Evolutionary conservation across 1,140 invertebrate species (phyloP).

Genomic region (Brachionus paranguensis): DNA sequence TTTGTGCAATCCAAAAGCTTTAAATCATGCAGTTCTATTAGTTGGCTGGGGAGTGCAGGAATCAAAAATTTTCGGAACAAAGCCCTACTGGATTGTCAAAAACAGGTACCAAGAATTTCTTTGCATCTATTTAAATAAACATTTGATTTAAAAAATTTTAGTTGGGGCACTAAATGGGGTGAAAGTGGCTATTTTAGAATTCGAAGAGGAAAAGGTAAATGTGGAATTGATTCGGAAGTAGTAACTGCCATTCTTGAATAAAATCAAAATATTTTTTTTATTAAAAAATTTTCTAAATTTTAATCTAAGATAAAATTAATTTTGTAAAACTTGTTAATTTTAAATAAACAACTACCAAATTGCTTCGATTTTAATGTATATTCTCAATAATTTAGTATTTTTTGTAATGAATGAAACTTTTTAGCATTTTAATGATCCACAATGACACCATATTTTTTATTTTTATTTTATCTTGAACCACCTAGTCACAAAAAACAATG

Average conservation of each 20-base stretch:
- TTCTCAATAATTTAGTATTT: no score
- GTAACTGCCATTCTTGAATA: slow-evolving; percentile 46
- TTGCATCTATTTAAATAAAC: neutral
- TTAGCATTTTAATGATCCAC: no score
- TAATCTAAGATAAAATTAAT: neutral
- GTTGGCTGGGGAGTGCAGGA: slow-evolving; percentile 50
- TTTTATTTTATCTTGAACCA: no score
- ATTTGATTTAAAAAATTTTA: neutral
- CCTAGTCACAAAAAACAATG: no score
- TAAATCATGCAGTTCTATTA: slow-evolving; percentile 50
- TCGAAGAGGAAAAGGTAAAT: slow-evolving; percentile 45
- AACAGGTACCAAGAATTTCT: slow-evolving; percentile 43
- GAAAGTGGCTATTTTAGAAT: slow-evolving; percentile 50
- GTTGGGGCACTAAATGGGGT: slow-evolving; percentile 50
- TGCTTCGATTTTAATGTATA: no score
- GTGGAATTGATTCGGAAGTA: slow-evolving; percentile 49
- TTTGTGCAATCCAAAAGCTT: slow-evolving; percentile 45
- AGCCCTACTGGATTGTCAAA: slow-evolving; percentile 50
- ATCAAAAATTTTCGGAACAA: slow-evolving; percentile 44
- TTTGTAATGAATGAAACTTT: no score
- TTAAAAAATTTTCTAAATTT: neutral
- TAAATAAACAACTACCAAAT: no score
- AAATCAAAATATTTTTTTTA: neutral
- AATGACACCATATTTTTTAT: no score
- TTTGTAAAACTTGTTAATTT: neutral